Percentiles rank a stretch among this genome's conserved stretches.
phyloP scores from a whole-genome alignment of 2,113 vertebrate genomes.

The Acrocephalus arundinaceus region DNA sequence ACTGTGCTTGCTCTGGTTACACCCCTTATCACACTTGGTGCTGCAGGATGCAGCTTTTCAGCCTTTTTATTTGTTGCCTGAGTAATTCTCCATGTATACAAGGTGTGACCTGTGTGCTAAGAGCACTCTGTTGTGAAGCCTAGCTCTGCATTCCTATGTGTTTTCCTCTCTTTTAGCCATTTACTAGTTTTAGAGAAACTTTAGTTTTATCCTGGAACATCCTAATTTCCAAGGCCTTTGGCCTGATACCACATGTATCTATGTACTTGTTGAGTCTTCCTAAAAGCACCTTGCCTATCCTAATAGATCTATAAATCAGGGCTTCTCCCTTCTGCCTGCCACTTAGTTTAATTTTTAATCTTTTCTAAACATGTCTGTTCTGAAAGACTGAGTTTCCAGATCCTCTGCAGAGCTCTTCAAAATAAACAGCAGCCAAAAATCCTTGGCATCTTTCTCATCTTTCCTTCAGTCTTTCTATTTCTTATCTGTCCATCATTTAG shows the following conservation, averaged over 20 bases:
- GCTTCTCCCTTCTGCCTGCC: background rate
- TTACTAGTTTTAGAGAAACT: background rate
- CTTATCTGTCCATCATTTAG: background rate
- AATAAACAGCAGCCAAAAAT: background rate
- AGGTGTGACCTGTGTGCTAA: background rate
- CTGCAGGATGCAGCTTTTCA: background rate
- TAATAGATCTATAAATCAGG: background rate
- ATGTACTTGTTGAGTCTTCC: background rate
- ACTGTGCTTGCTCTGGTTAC: background rate
- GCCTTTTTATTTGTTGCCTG: background rate
- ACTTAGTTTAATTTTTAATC: background rate
- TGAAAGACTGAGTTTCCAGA: background rate
- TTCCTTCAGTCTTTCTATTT: background rate
- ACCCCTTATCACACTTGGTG: background rate
- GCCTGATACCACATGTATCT: background rate
- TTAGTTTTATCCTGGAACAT: background rate
- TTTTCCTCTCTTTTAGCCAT: background rate
- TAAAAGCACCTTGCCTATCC: background rate
- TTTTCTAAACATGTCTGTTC: background rate
- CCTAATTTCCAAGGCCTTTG: background rate
- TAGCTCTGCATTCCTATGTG: background rate
- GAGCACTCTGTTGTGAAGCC: background rate
- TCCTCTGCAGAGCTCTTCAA: background rate
- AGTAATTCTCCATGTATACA: background rate
- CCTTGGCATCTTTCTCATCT: background rate